These are phyloP conservation scores for Drosophila percnosoma DNA, from an alignment of 2,888 invertebrate species.

Conservation along the genomic window DNA sequence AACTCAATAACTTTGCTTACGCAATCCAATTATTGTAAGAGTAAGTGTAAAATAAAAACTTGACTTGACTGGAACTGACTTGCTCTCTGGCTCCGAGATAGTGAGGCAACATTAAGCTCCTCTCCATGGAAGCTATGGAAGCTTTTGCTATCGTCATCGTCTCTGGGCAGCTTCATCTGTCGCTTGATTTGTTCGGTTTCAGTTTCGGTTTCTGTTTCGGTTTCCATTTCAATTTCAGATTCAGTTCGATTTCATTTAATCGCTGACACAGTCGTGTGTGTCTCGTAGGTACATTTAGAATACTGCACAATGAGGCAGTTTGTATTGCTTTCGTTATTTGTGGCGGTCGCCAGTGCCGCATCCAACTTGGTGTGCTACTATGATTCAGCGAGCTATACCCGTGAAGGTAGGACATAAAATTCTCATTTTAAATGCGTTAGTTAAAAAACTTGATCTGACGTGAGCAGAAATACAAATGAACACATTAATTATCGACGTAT, in stretches of 20 bases:
- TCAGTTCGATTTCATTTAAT: constrained; percentile 66
- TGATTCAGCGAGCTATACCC: constrained; percentile 81
- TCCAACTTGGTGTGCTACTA: constrained; percentile 83
- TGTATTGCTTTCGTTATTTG: constrained; percentile 61
- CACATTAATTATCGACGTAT: background rate
- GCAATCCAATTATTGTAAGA: constrained; percentile 39
- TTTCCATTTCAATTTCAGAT: constrained; percentile 51
- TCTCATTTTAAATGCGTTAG: background rate
- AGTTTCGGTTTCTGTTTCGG: constrained; percentile 40
- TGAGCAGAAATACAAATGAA: background rate
- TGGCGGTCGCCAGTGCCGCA: constrained; percentile 55
- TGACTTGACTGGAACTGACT: constrained; percentile 20
- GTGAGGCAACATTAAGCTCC: constrained; percentile 11
- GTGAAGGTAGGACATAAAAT: constrained; percentile 77
- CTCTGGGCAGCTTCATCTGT: constrained; percentile 11
- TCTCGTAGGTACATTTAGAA: constrained; percentile 2
- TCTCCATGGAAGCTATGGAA: constrained; percentile 32
- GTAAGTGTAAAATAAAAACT: constrained; percentile 32
- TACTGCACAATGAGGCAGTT: constrained; percentile 58
- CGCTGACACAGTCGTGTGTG: constrained; percentile 51
- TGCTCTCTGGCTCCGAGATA: constrained; percentile 11
- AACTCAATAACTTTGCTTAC: constrained; percentile 37
- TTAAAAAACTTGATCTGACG: background rate
- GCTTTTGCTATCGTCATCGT: constrained; percentile 35
- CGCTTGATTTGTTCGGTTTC: constrained; percentile 15